These are phyloP conservation scores for Hybos culiciformis DNA, from an alignment of 2,888 invertebrate genomes.

Conservation along the genomic window DNA sequence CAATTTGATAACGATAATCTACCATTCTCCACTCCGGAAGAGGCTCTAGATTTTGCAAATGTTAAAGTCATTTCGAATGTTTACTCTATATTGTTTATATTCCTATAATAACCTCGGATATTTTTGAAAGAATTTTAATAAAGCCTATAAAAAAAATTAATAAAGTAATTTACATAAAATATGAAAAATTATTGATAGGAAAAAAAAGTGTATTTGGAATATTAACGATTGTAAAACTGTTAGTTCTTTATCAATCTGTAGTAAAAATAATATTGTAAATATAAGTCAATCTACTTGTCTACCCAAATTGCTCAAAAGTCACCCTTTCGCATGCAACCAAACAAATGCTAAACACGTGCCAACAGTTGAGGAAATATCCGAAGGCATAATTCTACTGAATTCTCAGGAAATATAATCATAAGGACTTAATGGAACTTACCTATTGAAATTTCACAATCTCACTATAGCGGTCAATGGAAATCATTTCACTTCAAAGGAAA, in stretches of 20 bases:
- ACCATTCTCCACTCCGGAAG: conserved; percentile 9
- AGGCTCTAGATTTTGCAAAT: conserved; percentile 9
- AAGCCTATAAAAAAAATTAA: conserved; percentile 11
- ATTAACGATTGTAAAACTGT: conserved; percentile 7
- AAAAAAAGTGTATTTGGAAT: conserved; percentile 8
- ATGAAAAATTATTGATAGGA: conserved; percentile 8
- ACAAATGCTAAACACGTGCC: conserved; percentile 10
- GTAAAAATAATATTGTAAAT: conserved; percentile 8
- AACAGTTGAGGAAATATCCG: conserved; percentile 10
- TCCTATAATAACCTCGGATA: conserved; percentile 8
- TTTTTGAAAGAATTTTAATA: conserved; percentile 8
- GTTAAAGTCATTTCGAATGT: conserved; percentile 8
- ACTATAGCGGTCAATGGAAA: conserved; percentile 7
- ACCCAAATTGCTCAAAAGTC: conserved; percentile 12
- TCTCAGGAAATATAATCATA: too few species aligned
- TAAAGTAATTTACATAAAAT: conserved; percentile 8
- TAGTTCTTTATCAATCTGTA: conserved; percentile 10
- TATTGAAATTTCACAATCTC: conserved; percentile 10
- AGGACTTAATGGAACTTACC: conserved; percentile 5
- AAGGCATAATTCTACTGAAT: conserved; percentile 13
- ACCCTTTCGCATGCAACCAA: conserved; percentile 8
- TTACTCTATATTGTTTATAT: conserved; percentile 8
- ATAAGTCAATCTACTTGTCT: conserved; percentile 12
- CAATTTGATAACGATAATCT: conserved; percentile 13
- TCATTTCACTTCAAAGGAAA: conserved; percentile 7